Base-by-base conservation (phyloP, 2,888 invertebrate genomes). In the Oscheius sp. region DNA sequence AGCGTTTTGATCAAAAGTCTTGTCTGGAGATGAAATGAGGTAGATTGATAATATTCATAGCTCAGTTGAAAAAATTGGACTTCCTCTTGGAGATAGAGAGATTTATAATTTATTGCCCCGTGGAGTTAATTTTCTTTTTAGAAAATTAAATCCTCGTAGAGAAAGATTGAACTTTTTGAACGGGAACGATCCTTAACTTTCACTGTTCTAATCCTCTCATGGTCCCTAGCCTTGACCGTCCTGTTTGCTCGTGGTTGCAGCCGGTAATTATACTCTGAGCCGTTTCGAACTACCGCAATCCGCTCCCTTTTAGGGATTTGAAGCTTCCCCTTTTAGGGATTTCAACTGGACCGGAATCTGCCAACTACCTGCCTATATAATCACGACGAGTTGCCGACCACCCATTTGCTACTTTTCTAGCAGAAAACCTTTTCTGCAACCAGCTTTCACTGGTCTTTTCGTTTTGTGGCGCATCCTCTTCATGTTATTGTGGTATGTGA, bases 221-320 rank as follows among this genome's bases (percentile, higher is more conserved):
- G 42, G 45, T 45, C 48, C n/a, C 34, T 64, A 64, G 50, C 64
- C 64, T 64, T 64, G 48, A 64, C 50, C 29, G 64, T 48, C 64
- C 64, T 64, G 64, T 64, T 64, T 33, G 29, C 20, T 64, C 17
- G 66, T 53, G 55, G 45, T 50, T 55, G 55, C 55, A 57, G 46
- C 45, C 66, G 55, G 55, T 66, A 66, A 66, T 66, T 66, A 66
- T 46, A 31, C 55, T 66, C 66, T 66, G 25, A 66, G 61, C 50
- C 55, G 55, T 66, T 53, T 66, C 57, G 66, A 66, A 66, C 53
- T 31, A 20, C 57, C 20, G 39, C 37, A 55, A 66, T 61, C 61
- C 45, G 61, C 57, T 57, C 66, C n/a, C n/a, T n/a, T 66, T 66
- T 55, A 25, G 42, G 53, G 66, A 57, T 55, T 66, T 66, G 31